Percentiles rank a stretch among this genome's conserved stretches.
phyloP scores from a whole-genome alignment of 2,797 vertebrate genomes.

The Yasuhikotakia modesta region DNA sequence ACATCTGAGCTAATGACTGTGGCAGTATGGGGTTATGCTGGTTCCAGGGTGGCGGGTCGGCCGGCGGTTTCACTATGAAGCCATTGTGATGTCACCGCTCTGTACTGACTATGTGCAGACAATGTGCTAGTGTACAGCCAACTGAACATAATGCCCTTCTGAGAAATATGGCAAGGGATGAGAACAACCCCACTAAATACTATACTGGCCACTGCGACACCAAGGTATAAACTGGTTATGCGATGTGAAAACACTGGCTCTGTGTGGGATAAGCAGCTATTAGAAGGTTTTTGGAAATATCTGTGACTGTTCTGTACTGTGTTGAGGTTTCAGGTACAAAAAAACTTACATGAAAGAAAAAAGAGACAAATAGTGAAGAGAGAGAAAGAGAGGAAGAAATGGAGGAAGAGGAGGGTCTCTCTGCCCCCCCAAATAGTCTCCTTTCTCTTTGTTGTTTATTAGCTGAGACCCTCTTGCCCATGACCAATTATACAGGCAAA shows the following conservation, averaged over 20 bases:
- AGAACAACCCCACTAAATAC: conserved; percentile 14
- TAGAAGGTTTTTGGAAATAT: conserved; percentile 10
- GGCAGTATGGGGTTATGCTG: conserved; percentile 50
- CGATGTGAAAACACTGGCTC: conserved; percentile 14
- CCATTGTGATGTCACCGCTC: conserved; percentile 46
- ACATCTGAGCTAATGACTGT: conserved; percentile 45
- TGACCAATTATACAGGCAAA: conserved; percentile 63
- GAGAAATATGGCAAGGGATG: conserved; percentile 35
- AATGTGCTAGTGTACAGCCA: conserved; percentile 28
- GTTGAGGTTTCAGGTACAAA: neutral
- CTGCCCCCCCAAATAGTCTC: conserved; percentile 14
- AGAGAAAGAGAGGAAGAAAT: conserved; percentile 9
- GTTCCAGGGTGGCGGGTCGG: conserved; percentile 49
- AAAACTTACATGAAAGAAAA: conserved; percentile 1
- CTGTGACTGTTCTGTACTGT: neutral
- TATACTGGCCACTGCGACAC: neutral
- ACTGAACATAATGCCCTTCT: conserved; percentile 45
- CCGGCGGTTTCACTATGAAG: conserved; percentile 32
- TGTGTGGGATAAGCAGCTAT: neutral
- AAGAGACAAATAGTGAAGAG: neutral
- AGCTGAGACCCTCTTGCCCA: conserved; percentile 46
- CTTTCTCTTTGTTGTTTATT: conserved; percentile 50
- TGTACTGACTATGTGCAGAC: conserved; percentile 29
- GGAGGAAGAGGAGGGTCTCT: neutral
- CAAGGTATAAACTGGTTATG: neutral